Evolutionary conservation across 1,140 invertebrate genomes (phyloP).

Genomic region (Apis cerana): DNA sequence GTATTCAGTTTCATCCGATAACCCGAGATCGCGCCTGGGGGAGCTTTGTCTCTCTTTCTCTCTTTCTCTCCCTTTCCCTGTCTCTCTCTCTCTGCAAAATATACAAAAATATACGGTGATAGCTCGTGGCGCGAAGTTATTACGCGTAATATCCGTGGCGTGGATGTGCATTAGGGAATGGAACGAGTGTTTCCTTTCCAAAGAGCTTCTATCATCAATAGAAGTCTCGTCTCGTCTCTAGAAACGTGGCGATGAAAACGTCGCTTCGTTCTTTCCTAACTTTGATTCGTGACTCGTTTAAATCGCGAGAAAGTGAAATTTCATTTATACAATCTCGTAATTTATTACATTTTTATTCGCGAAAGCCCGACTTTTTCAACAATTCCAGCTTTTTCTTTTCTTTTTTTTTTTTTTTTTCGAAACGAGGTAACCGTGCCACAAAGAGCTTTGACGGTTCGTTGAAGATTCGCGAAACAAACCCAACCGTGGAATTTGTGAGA

Average conservation of each 20-base stretch:
- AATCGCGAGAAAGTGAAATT: no score
- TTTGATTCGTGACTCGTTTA: neutral
- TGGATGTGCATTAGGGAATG: constrained; percentile 24
- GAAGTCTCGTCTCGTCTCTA: no score
- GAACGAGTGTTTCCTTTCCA: constrained; percentile 1
- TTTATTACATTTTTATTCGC: no score
- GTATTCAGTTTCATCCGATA: constrained; percentile 28
- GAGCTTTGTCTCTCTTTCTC: neutral
- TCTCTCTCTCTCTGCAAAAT: neutral
- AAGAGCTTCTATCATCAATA: constrained; percentile 5
- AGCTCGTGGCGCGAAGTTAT: constrained; percentile 15
- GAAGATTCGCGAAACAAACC: neutral
- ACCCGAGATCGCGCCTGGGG: constrained; percentile 9
- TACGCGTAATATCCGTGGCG: neutral
- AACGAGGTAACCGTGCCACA: neutral
- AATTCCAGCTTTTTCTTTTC: neutral
- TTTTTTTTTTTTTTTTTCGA: neutral
- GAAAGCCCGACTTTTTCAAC: no score
- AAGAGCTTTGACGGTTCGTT: constrained; percentile 1
- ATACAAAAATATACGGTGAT: neutral
- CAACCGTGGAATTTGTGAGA: neutral
- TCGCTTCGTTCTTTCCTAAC: neutral
- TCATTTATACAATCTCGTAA: no score
- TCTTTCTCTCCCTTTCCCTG: no score
- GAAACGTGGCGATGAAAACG: neutral